A percentile compares a stretch with the other conserved stretches of the same genome.
Evolutionary conservation across 1,140 invertebrate species (phyloP).

Genomic region (Sycobia sp.): DNA sequence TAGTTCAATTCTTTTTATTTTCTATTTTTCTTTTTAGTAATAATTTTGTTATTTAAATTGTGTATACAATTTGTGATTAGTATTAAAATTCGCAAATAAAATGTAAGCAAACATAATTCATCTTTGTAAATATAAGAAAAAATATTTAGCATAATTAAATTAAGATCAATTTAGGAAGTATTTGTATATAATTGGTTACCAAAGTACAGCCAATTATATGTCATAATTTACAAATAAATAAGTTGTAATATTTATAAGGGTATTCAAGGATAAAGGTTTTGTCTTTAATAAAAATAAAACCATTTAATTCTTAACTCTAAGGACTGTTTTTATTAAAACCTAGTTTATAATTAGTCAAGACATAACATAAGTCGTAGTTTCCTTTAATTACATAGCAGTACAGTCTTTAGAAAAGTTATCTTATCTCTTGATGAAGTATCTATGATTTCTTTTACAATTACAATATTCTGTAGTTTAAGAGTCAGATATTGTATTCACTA

Average conservation of each 20-base stretch:
- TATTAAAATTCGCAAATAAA: constrained; percentile 18
- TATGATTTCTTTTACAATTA: not conserved
- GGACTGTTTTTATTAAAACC: constrained; percentile 35
- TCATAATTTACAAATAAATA: constrained; percentile 16
- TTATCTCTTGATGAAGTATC: constrained; percentile 5
- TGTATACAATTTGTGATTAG: constrained; percentile 29
- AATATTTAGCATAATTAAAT: constrained; percentile 19
- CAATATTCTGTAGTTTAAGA: not conserved
- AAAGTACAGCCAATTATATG: constrained; percentile 27
- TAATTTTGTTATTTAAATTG: constrained; percentile 17
- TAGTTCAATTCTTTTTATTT: constrained; percentile 27
- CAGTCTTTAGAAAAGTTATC: constrained; percentile 13
- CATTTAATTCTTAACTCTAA: constrained; percentile 33
- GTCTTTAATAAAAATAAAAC: constrained; percentile 33
- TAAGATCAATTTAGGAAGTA: constrained; percentile 19
- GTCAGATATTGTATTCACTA: not conserved
- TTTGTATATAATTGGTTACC: constrained; percentile 30
- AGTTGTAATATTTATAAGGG: constrained; percentile 24
- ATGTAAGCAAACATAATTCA: constrained; percentile 2
- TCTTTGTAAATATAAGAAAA: constrained; percentile 33
- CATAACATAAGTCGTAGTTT: constrained; percentile 18
- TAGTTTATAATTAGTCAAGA: constrained; percentile 23
- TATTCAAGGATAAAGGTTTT: constrained; percentile 28
- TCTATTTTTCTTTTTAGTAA: not conserved
- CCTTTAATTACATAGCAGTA: constrained; percentile 21